Conservation (phyloP, 2,797 vertebrate species). For the Anisognathus igniventris region DNA sequence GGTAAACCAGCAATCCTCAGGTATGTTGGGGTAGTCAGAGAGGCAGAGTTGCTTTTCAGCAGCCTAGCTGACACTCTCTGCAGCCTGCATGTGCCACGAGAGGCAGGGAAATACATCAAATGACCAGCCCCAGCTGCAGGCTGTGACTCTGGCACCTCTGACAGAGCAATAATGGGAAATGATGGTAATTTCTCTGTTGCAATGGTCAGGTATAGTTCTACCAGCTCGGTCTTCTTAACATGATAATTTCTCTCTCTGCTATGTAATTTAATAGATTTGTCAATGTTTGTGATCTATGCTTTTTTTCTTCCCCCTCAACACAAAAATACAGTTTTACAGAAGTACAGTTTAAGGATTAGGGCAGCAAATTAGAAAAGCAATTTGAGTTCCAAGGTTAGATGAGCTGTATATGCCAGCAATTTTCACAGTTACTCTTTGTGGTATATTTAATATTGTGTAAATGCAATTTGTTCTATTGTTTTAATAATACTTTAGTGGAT, state of each 20-base stretch:
- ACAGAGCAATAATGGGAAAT: neutral
- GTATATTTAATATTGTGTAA: neutral
- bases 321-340: neutral
- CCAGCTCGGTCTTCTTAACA: neutral
- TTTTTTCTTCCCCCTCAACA: fast-evolving
- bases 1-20: neutral
- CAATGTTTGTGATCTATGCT: neutral
- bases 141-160: neutral
- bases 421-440: neutral
- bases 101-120: neutral
- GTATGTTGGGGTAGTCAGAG: neutral
- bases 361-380: neutral
- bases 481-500: neutral
- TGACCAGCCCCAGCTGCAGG: neutral
- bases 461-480: neutral
- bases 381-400: neutral
- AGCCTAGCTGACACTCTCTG: neutral
- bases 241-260: neutral
- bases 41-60: neutral
- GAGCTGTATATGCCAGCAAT: neutral
- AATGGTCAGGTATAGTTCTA: neutral
- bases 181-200: neutral
- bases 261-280: conserved; percentile 4
- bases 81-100: neutral
- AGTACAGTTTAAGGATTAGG: neutral